Conservation (phyloP, 2,888 invertebrate species). For the Agrotis segetum region DNA sequence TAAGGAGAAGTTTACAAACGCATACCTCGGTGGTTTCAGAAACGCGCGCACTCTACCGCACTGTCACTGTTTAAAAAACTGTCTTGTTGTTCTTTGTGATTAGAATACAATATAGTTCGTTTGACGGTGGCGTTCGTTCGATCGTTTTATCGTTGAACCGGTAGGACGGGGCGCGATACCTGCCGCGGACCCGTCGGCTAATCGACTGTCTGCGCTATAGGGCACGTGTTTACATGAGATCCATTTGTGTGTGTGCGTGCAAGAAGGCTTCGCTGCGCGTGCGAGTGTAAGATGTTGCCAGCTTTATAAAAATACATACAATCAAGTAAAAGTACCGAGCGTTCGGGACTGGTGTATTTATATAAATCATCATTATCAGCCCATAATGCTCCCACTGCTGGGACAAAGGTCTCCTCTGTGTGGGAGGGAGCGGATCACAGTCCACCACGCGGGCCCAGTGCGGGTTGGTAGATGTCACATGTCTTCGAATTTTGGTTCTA, state of each 20-base stretch:
- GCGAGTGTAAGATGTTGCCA: conserved; percentile 75
- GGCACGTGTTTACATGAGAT: conserved; percentile 73
- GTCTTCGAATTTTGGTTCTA: no score
- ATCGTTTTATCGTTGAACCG: conserved; percentile 87
- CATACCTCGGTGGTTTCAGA: conserved; percentile 67
- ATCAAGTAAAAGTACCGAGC: conserved; percentile 2
- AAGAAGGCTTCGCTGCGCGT: conserved; percentile 79
- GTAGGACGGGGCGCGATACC: conserved; percentile 82
- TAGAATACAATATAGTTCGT: conserved; percentile 76
- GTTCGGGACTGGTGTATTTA: neutral
- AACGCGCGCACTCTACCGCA: conserved; percentile 65
- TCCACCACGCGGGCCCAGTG: no score
- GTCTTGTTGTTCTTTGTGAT: conserved; percentile 61
- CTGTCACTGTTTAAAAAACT: conserved; percentile 63
- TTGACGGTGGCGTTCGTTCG: conserved; percentile 85
- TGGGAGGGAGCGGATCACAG: no score
- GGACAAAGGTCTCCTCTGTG: no score
- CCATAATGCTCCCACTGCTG: no score
- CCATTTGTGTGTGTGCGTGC: conserved; percentile 72
- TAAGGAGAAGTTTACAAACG: conserved; percentile 65
- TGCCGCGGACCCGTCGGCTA: conserved; percentile 81
- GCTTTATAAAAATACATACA: conserved; percentile 42
- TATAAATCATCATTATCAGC: no score
- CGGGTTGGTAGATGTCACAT: no score
- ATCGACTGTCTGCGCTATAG: conserved; percentile 74